Evolutionary conservation across 37 sponge, comb jelly and placozoan genomes (phyloP), one percentile per base, ranked within the genome.

Genomic region (Ianthella basta): DNA sequence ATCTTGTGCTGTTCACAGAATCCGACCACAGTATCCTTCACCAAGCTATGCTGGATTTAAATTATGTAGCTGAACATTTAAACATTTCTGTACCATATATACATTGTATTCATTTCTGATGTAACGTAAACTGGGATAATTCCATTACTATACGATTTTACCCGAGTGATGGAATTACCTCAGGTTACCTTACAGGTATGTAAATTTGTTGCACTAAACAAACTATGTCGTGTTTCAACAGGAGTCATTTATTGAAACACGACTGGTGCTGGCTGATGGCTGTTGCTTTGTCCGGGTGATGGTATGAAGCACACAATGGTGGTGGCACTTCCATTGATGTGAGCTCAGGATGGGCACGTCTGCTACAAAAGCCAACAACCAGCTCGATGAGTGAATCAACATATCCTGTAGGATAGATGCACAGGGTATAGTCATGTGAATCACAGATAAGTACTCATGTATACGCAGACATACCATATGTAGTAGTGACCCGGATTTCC

Each of bases 221-320:
- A 57, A 20, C 59, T 15, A 57, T 20, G 59, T 57, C 59, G 59
- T 57, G 59, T 57, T 57, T 57, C 59, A 57, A 57, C 59, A 57
- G 18, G 18, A 57, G 59, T 57, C 59, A 57, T 57, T 57, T 57
- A 18, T 57, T 57, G 59, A 18, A 57, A 57, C 59, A 18, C 59
- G 59, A 57, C 59, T 57, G 59, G 59, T 57, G 59, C 59, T 57
- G 59, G 59, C 59, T 57, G 59, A 57, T 57, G 59, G 59, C 59
- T 57, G 59, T 57, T 57, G 59, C 59, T 57, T 57, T 57, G 59
- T 57, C 59, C 59, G 59, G 59, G 59, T 57, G 59, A 20, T 57
- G 18, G 59, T 57, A 57, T 15, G 59, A 57, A 57, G 18, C 18
- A 18, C 59, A 57, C 18, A 57, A 57, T 57, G 59, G 59, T 57